phyloP scores from a whole-genome alignment of 2,113 vertebrate species.

The Centropus bengalensis region DNA sequence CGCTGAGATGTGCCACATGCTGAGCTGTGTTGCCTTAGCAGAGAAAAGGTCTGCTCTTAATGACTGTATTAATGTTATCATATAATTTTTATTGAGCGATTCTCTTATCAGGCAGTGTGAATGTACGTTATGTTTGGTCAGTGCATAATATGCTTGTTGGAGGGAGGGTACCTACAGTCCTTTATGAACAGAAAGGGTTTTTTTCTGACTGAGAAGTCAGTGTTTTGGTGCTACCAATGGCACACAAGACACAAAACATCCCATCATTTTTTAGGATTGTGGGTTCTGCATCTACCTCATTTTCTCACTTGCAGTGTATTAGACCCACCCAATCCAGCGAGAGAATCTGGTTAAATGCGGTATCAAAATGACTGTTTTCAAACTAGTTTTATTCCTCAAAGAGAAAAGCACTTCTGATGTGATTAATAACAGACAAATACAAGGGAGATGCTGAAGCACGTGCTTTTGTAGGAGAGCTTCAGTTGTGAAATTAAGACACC shows the following conservation, averaged over 20 bases:
- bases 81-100: not conserved
- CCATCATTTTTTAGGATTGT: not conserved
- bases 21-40: not conserved
- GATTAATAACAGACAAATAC: too few relatives aligned
- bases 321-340: not conserved
- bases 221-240: not conserved
- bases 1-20: slow-evolving; percentile 31
- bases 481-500: not conserved
- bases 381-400: not conserved
- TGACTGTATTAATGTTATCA: not conserved
- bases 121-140: not conserved
- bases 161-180: not conserved
- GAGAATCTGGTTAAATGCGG: not conserved
- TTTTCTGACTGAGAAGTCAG: not conserved
- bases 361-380: not conserved
- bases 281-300: not conserved
- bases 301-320: not conserved
- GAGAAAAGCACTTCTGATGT: not conserved
- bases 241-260: not conserved
- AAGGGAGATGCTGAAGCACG: not conserved
- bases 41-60: slow-evolving; percentile 1
- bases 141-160: not conserved
- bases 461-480: not conserved
- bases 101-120: not conserved
- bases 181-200: not conserved